These are phyloP conservation scores for Brenthis daphne DNA, from an alignment of 2,888 invertebrate genomes.

Conservation along the genomic window DNA sequence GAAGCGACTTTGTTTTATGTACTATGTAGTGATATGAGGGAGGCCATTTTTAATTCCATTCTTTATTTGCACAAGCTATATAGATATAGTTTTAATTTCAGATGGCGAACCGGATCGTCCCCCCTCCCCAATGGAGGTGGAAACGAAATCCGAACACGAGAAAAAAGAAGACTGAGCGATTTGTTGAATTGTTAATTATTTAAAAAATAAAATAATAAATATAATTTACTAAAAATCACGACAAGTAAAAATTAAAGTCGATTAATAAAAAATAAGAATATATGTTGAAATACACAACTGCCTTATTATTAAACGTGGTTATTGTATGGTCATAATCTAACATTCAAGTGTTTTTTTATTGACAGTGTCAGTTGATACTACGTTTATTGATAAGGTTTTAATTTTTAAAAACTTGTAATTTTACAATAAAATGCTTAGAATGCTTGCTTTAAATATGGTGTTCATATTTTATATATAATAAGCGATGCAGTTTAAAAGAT, in stretches of 20 bases:
- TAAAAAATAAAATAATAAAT: conserved; percentile 27
- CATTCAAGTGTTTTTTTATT: no score
- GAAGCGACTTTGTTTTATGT: no score
- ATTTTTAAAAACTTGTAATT: background rate
- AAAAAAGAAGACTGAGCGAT: conserved; percentile 76
- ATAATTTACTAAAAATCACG: background rate
- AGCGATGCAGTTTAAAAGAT: background rate
- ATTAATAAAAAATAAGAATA: background rate
- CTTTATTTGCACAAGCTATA: background rate
- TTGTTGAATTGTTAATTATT: conserved; percentile 33
- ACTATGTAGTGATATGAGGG: no score
- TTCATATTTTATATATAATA: conserved; percentile 27
- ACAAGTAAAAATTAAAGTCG: background rate
- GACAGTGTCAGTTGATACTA: background rate
- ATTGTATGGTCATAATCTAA: conserved; percentile 8
- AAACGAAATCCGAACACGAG: conserved; percentile 59
- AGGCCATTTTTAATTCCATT: no score
- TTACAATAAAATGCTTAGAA: conserved; percentile 12
- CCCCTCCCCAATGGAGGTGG: conserved; percentile 56
- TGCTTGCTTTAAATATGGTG: conserved; percentile 33
- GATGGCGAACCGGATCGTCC: conserved; percentile 61
- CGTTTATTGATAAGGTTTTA: conserved; percentile 19
- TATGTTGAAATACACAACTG: background rate
- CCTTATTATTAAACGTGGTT: conserved; percentile 18
- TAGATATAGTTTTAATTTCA: conserved; percentile 12